These are phyloP conservation scores for Dicrostonyx torquatus DNA, from an alignment of 2,797 vertebrate genomes.

Conservation along the genomic window DNA sequence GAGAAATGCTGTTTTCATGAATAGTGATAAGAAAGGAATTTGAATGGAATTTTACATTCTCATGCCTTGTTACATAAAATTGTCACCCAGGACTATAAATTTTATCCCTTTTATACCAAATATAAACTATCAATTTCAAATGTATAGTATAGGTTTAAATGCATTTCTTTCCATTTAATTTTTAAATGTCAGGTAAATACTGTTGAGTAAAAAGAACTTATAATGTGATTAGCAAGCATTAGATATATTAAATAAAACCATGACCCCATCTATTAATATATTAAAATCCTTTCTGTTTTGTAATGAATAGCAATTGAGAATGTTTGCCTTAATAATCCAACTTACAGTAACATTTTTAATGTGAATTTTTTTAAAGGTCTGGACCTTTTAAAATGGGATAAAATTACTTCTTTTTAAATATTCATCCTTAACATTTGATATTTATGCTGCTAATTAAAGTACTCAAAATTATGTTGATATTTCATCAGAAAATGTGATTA, in stretches of 20 bases:
- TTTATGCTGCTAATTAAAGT: constrained; percentile 40
- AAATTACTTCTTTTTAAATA: constrained; percentile 42
- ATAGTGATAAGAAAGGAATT: constrained; percentile 82
- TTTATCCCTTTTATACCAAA: constrained; percentile 76
- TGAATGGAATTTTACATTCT: constrained; percentile 83
- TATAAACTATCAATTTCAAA: constrained; percentile 75
- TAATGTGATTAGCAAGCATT: constrained; percentile 52
- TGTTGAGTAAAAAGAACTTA: constrained; percentile 60
- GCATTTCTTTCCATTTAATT: constrained; percentile 70
- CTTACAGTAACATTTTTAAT: constrained; percentile 31
- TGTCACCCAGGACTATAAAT: constrained; percentile 78
- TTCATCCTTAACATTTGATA: constrained; percentile 35
- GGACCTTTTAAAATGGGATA: constrained; percentile 54
- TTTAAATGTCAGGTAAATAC: constrained; percentile 73
- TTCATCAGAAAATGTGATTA: constrained; percentile 55
- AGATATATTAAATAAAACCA: constrained; percentile 64
- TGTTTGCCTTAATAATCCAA: constrained; percentile 65
- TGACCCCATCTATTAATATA: constrained; percentile 57
- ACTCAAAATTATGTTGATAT: constrained; percentile 46
- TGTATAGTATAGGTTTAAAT: constrained; percentile 62
- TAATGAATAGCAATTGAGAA: constrained; percentile 10
- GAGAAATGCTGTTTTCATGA: constrained; percentile 82
- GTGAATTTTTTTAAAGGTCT: constrained; percentile 54
- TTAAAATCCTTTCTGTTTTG: constrained; percentile 68
- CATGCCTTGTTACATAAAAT: constrained; percentile 81